A percentile compares a stretch with the other conserved stretches of the same genome.
These are phyloP conservation scores for Exaiptasia diaphana DNA, from an alignment of 64 coral and sea anemone species.

Conservation along the genomic window DNA sequence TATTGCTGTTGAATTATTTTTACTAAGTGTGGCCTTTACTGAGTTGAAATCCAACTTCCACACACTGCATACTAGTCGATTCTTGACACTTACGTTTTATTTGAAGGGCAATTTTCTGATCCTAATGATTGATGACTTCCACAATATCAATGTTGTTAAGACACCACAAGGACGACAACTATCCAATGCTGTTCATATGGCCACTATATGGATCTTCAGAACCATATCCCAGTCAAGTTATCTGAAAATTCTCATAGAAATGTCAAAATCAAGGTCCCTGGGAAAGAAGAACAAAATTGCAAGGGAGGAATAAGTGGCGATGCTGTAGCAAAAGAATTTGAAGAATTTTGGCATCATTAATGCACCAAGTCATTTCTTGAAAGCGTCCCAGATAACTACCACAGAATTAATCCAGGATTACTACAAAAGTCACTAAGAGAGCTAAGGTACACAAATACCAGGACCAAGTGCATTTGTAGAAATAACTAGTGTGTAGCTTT, in stretches of 20 bases:
- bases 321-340: not conserved
- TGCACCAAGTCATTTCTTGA: conserved; percentile 25
- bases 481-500: not conserved
- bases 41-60: no score
- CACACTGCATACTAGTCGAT: no score
- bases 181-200: conserved; percentile 58
- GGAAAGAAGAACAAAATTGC: not conserved
- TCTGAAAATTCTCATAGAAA: not conserved
- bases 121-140: conserved; percentile 46
- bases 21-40: no score
- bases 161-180: conserved; percentile 19
- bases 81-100: no score
- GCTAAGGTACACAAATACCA: no score
- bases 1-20: no score
- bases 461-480: no score
- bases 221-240: not conserved
- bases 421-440: conserved; percentile 13
- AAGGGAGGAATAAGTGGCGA: conserved; percentile 32
- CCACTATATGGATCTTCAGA: conserved; percentile 7
- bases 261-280: conserved; percentile 3
- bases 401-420: not conserved
- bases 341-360: conserved; percentile 39
- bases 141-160: conserved; percentile 25
- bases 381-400: conserved; percentile 5
- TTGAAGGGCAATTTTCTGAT: conserved; percentile 39